Evolutionary conservation across 1,140 invertebrate species (phyloP).

Genomic region (Heliothis virescens): DNA sequence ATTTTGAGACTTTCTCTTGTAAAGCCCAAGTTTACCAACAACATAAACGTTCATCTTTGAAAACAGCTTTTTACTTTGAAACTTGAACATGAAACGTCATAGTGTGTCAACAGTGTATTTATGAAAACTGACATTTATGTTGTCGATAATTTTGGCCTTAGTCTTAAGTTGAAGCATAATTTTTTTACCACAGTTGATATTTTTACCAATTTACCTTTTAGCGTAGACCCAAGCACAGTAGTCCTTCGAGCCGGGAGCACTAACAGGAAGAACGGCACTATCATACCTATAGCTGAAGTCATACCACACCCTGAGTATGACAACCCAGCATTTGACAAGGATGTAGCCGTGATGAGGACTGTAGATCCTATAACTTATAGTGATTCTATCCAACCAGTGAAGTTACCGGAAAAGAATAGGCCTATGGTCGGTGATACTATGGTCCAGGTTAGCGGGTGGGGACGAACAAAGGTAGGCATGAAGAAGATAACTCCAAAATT

Average conservation of each 20-base stretch:
- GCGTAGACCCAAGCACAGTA: conserved; percentile 76
- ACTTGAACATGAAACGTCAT: too few relatives aligned
- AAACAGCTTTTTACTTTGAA: too few relatives aligned
- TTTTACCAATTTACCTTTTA: conserved; percentile 45
- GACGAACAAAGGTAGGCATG: conserved; percentile 61
- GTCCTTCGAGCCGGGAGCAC: too few relatives aligned
- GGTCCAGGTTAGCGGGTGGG: conserved; percentile 64
- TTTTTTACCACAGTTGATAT: too few relatives aligned
- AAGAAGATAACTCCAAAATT: background rate
- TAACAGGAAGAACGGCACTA: conserved; percentile 75
- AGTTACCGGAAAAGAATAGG: conserved; percentile 58
- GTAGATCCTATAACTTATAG: conserved; percentile 69
- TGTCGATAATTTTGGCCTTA: too few relatives aligned
- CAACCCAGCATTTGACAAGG: conserved; percentile 85
- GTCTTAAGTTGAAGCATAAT: too few relatives aligned
- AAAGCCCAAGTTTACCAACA: too few relatives aligned
- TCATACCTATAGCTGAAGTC: conserved; percentile 79
- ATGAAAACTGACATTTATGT: too few relatives aligned
- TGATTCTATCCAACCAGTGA: conserved; percentile 68
- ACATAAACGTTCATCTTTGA: too few relatives aligned
- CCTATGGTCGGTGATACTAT: conserved; percentile 62
- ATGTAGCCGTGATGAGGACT: conserved; percentile 87
- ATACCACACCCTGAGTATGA: conserved; percentile 83
- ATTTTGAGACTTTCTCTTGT: too few relatives aligned
- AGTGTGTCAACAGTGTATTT: too few relatives aligned